phyloP scores from a whole-genome alignment of 2,113 vertebrate genomes.

The Microtus ochrogaster region DNA sequence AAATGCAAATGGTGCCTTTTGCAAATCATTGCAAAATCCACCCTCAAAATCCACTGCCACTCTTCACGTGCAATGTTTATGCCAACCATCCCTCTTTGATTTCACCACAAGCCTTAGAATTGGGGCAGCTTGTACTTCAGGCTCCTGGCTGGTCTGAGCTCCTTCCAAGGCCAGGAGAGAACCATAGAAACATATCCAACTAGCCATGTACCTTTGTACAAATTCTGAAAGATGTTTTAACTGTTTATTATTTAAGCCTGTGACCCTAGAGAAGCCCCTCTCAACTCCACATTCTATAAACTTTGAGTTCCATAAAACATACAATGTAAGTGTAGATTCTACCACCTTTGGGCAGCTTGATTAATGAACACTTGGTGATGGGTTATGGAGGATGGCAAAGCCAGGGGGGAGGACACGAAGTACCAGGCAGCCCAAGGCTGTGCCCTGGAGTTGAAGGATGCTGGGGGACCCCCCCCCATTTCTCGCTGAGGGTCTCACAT shows the following conservation, averaged over 20 bases:
- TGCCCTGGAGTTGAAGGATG: fast-evolving
- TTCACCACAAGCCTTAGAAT: not conserved
- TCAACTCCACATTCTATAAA: not conserved
- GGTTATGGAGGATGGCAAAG: not conserved
- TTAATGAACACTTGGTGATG: not conserved
- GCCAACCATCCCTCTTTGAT: not conserved
- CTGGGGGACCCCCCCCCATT: too few species aligned
- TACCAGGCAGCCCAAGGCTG: fast-evolving
- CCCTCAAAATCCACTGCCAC: not conserved
- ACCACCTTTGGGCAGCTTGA: not conserved
- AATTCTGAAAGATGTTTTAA: not conserved
- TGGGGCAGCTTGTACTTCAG: not conserved
- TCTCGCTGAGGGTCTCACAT: not conserved
- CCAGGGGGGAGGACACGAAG: fast-evolving
- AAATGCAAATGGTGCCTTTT: not conserved
- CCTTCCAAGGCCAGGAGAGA: not conserved
- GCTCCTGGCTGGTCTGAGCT: not conserved
- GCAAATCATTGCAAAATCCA: not conserved
- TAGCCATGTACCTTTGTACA: not conserved
- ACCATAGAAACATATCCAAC: not conserved
- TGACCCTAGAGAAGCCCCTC: not conserved
- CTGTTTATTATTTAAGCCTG: not conserved
- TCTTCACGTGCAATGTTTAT: not conserved
- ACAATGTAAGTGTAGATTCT: not conserved
- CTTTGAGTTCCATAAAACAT: not conserved